Conservation (phyloP, 2,888 invertebrate species). For the Acronicta psi region DNA sequence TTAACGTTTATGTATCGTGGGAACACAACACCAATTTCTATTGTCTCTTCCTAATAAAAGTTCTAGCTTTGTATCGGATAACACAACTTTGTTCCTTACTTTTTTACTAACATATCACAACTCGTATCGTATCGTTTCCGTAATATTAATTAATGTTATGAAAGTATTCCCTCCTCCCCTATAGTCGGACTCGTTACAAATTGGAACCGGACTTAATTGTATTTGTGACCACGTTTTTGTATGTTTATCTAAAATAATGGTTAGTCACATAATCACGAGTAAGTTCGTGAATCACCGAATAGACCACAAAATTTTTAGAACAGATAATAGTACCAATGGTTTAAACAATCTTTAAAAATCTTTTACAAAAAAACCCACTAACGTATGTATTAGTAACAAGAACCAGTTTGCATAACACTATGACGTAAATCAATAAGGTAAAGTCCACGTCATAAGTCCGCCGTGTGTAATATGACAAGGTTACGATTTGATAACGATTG, state of each 20-base stretch:
- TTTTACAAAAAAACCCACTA: slow-evolving; percentile 26
- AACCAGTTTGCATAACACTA: slow-evolving; percentile 45
- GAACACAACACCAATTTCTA: slow-evolving; percentile 33
- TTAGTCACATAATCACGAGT: slow-evolving; percentile 13
- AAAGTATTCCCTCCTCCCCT: not conserved
- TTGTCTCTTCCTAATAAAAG: slow-evolving; percentile 18
- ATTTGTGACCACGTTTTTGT: not conserved
- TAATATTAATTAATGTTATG: slow-evolving; percentile 2
- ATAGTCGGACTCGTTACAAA: not conserved
- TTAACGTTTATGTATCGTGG: slow-evolving; percentile 27
- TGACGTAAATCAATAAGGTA: slow-evolving; percentile 59
- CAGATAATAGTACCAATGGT: slow-evolving; percentile 12
- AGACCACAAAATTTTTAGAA: slow-evolving; percentile 4
- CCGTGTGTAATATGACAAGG: slow-evolving; percentile 56
- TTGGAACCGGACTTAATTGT: slow-evolving; percentile 27
- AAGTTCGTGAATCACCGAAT: slow-evolving; percentile 23
- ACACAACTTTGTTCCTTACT: slow-evolving; percentile 6
- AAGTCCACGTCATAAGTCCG: slow-evolving; percentile 54
- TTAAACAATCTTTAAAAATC: slow-evolving; percentile 17
- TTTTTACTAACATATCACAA: not conserved
- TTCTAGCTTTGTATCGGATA: slow-evolving; percentile 10
- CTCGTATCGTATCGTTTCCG: slow-evolving; percentile 2
- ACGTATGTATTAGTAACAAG: slow-evolving; percentile 24
- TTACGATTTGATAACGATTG: slow-evolving; percentile 63
- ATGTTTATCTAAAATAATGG: slow-evolving; percentile 13